Base-by-base conservation (phyloP, 92 coral and sea anemone species). In the Epizoanthus scotinus region DNA sequence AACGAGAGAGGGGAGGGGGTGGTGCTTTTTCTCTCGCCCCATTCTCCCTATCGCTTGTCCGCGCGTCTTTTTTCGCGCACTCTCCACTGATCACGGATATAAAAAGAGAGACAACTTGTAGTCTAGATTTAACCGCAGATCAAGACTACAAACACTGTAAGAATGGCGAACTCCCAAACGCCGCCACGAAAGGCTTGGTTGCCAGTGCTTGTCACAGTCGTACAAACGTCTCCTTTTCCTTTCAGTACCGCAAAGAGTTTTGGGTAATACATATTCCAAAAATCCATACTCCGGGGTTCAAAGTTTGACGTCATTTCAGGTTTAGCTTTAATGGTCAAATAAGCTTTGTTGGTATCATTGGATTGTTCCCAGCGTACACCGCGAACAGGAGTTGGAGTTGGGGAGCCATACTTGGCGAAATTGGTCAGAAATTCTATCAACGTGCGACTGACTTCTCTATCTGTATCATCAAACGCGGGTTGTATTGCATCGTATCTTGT, bases 191-290 rank as follows among this genome's bases (percentile, higher is more conserved):
- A 20, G 10, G 34, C 7, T n/a, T 24, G 40, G 57, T n/a, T 59
- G 25, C 81, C 25, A 18, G 44, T 12, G 63, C 56, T 75, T 20
- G 81, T 36, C 20, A 55, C 53, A 31, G 79, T 65, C 19, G 10
- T 25, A 20, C 81, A 75, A 59, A 12, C 19, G 12, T 59, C 20
- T 3, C 19, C 38, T 3, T 57, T 18, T 54, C 54, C 67, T 31
- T 58, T 65, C 27, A 67, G 54, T 18, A 67, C 66, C 14, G 38
- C 40, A 15, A 75, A 55, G 40, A 92, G 84, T 78, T 90, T 85
- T 26, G 94, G 92, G 28, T 91, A 84, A 60, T 90, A 92, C 42
- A 44, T 70, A 58, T 93, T 93, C 97, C 94, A 93, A 83, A 93
- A 93, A 6, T 91, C 92, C 77, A 93, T 70, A 31, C 78, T 82